Evolutionary conservation across 2,113 vertebrate species (phyloP).

Genomic region (Maccullochella peelii): DNA sequence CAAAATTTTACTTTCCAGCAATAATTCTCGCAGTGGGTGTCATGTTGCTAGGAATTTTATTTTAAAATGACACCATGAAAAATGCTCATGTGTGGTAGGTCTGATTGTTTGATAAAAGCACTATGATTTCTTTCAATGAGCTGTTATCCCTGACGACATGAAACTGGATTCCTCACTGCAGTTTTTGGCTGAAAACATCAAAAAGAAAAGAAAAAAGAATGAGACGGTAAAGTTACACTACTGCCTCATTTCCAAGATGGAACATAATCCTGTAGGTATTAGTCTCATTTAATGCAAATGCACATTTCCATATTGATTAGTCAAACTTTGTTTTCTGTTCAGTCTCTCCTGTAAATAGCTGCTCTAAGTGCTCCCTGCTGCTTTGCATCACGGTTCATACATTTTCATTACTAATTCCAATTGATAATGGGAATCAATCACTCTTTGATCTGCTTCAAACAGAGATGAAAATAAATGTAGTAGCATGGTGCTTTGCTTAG

Average conservation of each 20-base stretch:
- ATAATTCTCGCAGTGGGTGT: constrained; percentile 7
- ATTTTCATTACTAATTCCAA: constrained; percentile 25
- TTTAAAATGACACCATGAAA: constrained; percentile 11
- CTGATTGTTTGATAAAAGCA: constrained; percentile 35
- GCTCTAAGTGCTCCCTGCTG: not conserved
- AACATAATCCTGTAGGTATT: constrained; percentile 7
- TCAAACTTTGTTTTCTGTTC: constrained; percentile 11
- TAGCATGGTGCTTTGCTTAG: not conserved
- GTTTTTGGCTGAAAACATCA: constrained; percentile 17
- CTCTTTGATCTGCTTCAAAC: constrained; percentile 39
- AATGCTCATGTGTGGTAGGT: constrained; percentile 1
- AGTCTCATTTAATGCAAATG: constrained; percentile 17
- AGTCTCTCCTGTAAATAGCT: constrained; percentile 23
- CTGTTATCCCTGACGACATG: constrained; percentile 24
- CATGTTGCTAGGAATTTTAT: not conserved
- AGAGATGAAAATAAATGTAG: constrained; percentile 31
- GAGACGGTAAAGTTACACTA: constrained; percentile 29
- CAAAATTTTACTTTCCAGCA: not conserved
- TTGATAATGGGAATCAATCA: constrained; percentile 39
- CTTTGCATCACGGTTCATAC: not conserved
- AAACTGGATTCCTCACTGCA: constrained; percentile 16
- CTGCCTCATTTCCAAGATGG: constrained; percentile 9
- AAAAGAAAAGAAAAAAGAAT: no score
- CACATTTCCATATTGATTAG: constrained; percentile 31
- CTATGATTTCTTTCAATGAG: constrained; percentile 51